Evolutionary conservation across 2,888 invertebrate species (phyloP), one percentile per base, ranked within the genome.

Genomic region (Cataglyphis albicans): DNA sequence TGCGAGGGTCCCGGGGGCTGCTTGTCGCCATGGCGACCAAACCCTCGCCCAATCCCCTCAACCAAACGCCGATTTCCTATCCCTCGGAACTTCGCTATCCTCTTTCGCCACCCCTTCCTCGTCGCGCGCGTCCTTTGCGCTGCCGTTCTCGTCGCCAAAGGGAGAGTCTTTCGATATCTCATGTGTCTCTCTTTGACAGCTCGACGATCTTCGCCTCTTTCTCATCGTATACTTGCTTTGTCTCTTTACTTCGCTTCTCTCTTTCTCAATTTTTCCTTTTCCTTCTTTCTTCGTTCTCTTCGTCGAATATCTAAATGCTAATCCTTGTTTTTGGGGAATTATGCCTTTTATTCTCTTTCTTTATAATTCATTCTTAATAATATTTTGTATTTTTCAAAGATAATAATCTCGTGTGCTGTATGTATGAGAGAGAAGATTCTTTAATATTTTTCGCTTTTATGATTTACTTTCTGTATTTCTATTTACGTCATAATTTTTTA

Each of bases 11-110:
- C 93, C 92, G 92, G 93, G 94, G 94, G 94, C 93, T 93, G 93
- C 93, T 93, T 93, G 94, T 94, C 93, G 93, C 87, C 94, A 94
- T 94, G 94, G 90, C 92, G 92, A 94, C 94, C 92, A 91, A 91
- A 92, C 88, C 92, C 92, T 89, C 91, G 91, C 91, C 91, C 92
- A 92, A 91, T 91, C 92, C 92, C 90, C 90, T 87, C 88, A 88
- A 83, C 89, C 90, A 88, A 90, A 89, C 89, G 85, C 88, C 86
- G 87, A 85, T 87, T 90, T 86, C 76, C 88, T 90, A 87, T 90
- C 90, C 91, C 90, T 89, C 88, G 87, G 86, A 84, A 87, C 85
- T 85, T 76, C 74, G 48, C 81, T 38, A 61, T 48, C 83, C 70
- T 64, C 67, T 83, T 63, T 64, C 74, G 48, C 64, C 67, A 72